Evolutionary conservation across 2,113 vertebrate species (phyloP).

Genomic region (Seriola quinqueradiata): DNA sequence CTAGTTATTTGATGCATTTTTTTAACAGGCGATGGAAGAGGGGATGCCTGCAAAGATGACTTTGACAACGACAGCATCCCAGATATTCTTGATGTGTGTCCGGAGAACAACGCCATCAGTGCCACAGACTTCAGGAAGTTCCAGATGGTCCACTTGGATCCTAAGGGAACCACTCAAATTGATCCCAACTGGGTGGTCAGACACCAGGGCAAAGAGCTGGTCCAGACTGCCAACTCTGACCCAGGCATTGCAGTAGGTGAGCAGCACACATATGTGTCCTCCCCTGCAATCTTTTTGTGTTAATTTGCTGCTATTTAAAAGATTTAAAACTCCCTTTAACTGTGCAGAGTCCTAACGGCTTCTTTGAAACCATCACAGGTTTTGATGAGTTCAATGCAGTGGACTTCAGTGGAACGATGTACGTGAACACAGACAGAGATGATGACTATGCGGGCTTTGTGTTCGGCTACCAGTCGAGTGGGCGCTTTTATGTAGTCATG

Average conservation of each 20-base stretch:
- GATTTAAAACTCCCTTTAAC: not conserved
- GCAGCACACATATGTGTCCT: conserved; percentile 49
- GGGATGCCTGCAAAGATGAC: conserved; percentile 96
- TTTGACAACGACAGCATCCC: conserved; percentile 97
- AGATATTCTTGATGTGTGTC: conserved; percentile 95
- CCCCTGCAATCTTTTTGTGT: not conserved
- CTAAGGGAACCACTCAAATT: conserved; percentile 98
- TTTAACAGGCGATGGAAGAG: conserved; percentile 92
- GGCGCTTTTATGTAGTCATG: conserved; percentile 97
- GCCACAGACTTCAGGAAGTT: conserved; percentile 98
- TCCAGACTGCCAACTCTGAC: conserved; percentile 98
- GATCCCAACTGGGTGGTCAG: conserved; percentile 99
- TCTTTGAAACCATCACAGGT: conserved; percentile 78
- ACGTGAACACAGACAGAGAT: conserved; percentile 97
- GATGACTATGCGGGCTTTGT: conserved; percentile 98
- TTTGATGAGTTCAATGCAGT: conserved; percentile 96
- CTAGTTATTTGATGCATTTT: conserved; percentile 10
- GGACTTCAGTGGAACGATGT: conserved; percentile 98
- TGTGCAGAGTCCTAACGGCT: not conserved
- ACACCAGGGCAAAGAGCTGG: conserved; percentile 97
- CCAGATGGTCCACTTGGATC: conserved; percentile 98
- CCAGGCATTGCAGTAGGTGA: conserved; percentile 98
- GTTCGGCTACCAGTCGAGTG: conserved; percentile 97
- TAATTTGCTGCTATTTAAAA: not conserved
- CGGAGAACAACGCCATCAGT: conserved; percentile 94